These are phyloP conservation scores for Cassiopea xamachana DNA, from an alignment of 30 jellyfish, hydroid and myxozoan species.

Conservation along the genomic window DNA sequence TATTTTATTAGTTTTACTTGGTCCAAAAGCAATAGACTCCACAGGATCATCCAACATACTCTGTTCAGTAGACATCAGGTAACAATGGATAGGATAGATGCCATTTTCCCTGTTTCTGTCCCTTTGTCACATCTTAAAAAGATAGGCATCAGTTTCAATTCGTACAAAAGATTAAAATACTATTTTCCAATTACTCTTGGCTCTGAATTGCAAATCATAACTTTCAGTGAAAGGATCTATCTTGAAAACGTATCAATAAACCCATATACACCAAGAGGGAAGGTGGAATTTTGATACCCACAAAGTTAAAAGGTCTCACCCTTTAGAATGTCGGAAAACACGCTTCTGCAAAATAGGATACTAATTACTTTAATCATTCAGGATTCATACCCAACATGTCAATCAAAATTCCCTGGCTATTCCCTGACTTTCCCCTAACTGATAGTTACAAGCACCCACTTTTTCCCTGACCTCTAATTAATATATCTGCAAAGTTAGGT, in stretches of 20 bases:
- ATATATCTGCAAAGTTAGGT: too few relatives aligned
- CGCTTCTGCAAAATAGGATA: too few relatives aligned
- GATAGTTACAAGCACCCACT: too few relatives aligned
- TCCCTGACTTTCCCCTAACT: too few relatives aligned
- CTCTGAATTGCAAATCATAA: slow-evolving; percentile 43
- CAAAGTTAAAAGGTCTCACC: background rate
- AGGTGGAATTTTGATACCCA: slow-evolving; percentile 63
- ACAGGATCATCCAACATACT: slow-evolving; percentile 31
- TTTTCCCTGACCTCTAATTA: too few relatives aligned
- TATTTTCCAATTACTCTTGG: slow-evolving; percentile 45
- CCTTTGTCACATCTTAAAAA: slow-evolving; percentile 39
- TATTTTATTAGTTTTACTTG: slow-evolving; percentile 36
- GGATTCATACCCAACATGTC: too few relatives aligned
- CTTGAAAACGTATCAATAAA: slow-evolving; percentile 50
- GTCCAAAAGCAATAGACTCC: slow-evolving; percentile 42
- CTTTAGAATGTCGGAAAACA: too few relatives aligned
- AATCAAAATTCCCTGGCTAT: too few relatives aligned
- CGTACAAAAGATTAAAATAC: slow-evolving; percentile 32
- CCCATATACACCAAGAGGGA: slow-evolving; percentile 71
- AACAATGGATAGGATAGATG: slow-evolving; percentile 32
- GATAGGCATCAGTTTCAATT: slow-evolving; percentile 20
- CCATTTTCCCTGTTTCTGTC: slow-evolving; percentile 38
- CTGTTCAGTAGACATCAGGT: background rate
- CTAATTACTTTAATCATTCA: too few relatives aligned
- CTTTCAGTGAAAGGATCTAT: slow-evolving; percentile 12